A percentile compares a stretch with the other conserved stretches of the same genome.
phyloP scores from a whole-genome alignment of 2,797 vertebrate species.

The Miopithecus talapoin region DNA sequence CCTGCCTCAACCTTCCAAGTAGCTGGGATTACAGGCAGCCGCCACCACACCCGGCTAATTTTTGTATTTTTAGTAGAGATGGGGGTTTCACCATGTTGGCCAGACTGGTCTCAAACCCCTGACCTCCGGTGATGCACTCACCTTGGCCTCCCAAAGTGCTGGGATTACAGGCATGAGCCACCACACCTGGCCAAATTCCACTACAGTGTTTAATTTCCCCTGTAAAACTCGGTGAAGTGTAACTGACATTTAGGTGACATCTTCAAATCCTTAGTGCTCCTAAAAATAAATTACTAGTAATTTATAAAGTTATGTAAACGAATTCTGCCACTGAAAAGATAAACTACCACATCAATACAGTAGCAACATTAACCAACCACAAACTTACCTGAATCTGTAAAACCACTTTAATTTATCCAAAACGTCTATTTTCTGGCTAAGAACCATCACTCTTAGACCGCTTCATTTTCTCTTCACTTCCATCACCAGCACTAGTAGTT shows the following conservation, averaged over 20 bases:
- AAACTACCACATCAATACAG: slow-evolving; percentile 41
- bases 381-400: slow-evolving; percentile 70
- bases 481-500: slow-evolving; percentile 72
- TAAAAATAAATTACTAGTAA: neutral
- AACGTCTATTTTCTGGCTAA: slow-evolving; percentile 71
- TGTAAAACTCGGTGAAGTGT: slow-evolving; percentile 24
- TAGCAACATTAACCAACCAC: slow-evolving; percentile 60
- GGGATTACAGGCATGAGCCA: neutral
- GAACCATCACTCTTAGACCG: slow-evolving; percentile 69
- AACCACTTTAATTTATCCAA: slow-evolving; percentile 74
- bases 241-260: neutral
- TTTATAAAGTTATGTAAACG: slow-evolving; percentile 32
- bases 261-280: slow-evolving; percentile 32
- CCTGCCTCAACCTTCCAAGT: neutral
- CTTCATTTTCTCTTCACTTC: slow-evolving; percentile 72
- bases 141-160: neutral
- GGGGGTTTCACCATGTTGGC: neutral
- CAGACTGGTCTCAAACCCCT: neutral
- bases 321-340: slow-evolving; percentile 49
- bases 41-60: neutral
- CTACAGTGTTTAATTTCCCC: neutral
- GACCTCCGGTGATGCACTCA: neutral
- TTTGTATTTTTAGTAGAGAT: neutral
- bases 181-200: neutral
- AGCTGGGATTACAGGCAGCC: neutral